Base-by-base conservation (phyloP, 2,797 vertebrate genomes). In the Catharus ustulatus region DNA sequence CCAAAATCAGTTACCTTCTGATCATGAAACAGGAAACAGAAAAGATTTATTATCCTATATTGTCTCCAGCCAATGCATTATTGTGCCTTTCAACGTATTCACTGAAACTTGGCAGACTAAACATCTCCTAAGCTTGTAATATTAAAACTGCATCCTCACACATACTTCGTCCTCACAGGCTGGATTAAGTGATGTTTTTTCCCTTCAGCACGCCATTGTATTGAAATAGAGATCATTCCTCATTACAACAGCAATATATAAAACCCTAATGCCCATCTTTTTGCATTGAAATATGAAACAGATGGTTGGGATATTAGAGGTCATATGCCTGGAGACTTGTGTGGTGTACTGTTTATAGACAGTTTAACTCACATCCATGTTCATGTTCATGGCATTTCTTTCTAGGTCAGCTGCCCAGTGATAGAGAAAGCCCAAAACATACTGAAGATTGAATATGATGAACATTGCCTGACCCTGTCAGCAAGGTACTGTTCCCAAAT, bases 341-440 rank as follows among this genome's bases (percentile, higher is more conserved):
- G 18, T 10, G 9, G 17, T 46, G 10, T 79, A 63, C 30, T 54
- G n/a, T 18, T 29, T 78, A 19, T 7, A 84, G 49, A 84, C 38
- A 77, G 40, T 49, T 78, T 91, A 72, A 92, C 49, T 94, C 59
- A 58, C 24, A 23, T 69, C 30, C 30, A 36, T 30, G 54, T 80
- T 93, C 46, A 58, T 48, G 63, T 72, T 91, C 72, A 51, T 67
- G 84, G n/a, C 34, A 43, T 95, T 96, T 96, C 30, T 90, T 96
- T 81, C 96, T 94, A 99, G 99, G 98, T 99, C 96, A 99, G 98
- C 96, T 98, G 99, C 89, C 98, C 98, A 21, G 94, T 98, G 89
- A 95, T 98, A 90, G 99, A 99, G 87, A 98, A 98, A 76, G 97
- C 98, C 59, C 98, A 98, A 85, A 98, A 99, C 10, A 95, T 98